phyloP scores from a whole-genome alignment of 2,888 invertebrate species.

The Pyrrhia umbra region DNA sequence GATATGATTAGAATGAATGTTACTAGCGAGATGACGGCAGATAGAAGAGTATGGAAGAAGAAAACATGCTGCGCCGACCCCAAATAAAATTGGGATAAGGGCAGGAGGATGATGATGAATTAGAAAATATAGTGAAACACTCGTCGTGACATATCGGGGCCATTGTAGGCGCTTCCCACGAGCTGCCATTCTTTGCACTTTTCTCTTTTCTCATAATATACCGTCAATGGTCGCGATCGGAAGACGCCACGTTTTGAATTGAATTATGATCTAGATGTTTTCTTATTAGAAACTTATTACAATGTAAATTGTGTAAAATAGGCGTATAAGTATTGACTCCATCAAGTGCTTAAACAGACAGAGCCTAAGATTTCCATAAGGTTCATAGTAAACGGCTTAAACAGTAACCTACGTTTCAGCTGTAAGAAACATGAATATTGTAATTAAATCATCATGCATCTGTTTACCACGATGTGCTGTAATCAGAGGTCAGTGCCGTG shows the following conservation, averaged over 20 bases:
- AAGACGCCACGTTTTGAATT: slow-evolving; percentile 76
- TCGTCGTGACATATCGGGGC: slow-evolving; percentile 80
- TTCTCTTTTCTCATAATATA: slow-evolving; percentile 88
- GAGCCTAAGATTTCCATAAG: slow-evolving; percentile 4
- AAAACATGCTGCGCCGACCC: no score
- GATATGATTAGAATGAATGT: no score
- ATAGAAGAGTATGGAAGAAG: no score
- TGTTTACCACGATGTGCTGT: slow-evolving; percentile 20
- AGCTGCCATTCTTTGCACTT: slow-evolving; percentile 85
- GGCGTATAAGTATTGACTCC: slow-evolving; percentile 24
- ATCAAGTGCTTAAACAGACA: background rate
- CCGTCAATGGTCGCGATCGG: slow-evolving; percentile 80
- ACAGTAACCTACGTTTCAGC: background rate
- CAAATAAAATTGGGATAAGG: no score
- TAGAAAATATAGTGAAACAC: slow-evolving; percentile 88
- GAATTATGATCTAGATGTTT: slow-evolving; percentile 69
- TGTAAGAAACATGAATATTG: slow-evolving; percentile 9
- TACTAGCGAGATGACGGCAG: no score
- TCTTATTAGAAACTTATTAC: slow-evolving; percentile 60
- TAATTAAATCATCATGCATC: slow-evolving; percentile 18
- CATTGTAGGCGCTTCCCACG: slow-evolving; percentile 85
- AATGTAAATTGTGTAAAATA: slow-evolving; percentile 28
- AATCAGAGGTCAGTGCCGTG: slow-evolving; percentile 34
- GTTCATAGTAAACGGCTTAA: background rate
- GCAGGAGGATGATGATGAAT: no score